phyloP scores from a whole-genome alignment of 1,140 invertebrate species.

The Schlechtendalia chinensis region DNA sequence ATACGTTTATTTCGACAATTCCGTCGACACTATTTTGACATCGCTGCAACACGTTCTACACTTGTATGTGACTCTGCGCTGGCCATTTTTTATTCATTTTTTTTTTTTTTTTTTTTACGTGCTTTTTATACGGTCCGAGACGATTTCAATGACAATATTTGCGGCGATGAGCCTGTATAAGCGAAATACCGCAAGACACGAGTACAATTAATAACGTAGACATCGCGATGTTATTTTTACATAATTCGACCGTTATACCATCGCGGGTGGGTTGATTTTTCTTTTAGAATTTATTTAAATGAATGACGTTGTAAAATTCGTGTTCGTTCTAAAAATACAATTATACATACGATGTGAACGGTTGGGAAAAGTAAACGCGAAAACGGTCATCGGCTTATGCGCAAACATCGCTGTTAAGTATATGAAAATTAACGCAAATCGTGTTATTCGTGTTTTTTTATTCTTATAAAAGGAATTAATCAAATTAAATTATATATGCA shows the following conservation, averaged over 20 bases:
- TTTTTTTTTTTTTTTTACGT: not conserved
- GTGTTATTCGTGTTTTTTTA: too few relatives aligned
- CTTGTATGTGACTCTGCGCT: too few relatives aligned
- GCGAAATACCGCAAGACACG: not conserved
- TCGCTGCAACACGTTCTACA: too few relatives aligned
- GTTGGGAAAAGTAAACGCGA: too few relatives aligned
- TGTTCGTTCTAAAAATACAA: not conserved
- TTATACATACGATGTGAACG: not conserved
- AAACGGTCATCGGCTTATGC: not conserved
- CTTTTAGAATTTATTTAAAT: constrained; percentile 9
- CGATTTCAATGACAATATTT: not conserved
- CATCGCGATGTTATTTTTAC: not conserved
- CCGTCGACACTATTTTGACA: too few relatives aligned
- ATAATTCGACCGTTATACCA: constrained; percentile 13
- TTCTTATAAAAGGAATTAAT: too few relatives aligned
- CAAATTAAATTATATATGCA: too few relatives aligned
- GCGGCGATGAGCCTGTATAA: not conserved
- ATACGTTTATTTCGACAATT: too few relatives aligned
- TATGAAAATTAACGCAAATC: too few relatives aligned
- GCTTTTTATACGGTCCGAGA: not conserved
- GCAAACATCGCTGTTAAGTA: not conserved
- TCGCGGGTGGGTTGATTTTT: too few relatives aligned
- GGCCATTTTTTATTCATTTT: too few relatives aligned
- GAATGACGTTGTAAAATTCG: constrained; percentile 5
- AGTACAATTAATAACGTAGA: too few relatives aligned